Evolutionary conservation across 2,797 vertebrate species (phyloP).

Genomic region (Siniperca obscura): DNA sequence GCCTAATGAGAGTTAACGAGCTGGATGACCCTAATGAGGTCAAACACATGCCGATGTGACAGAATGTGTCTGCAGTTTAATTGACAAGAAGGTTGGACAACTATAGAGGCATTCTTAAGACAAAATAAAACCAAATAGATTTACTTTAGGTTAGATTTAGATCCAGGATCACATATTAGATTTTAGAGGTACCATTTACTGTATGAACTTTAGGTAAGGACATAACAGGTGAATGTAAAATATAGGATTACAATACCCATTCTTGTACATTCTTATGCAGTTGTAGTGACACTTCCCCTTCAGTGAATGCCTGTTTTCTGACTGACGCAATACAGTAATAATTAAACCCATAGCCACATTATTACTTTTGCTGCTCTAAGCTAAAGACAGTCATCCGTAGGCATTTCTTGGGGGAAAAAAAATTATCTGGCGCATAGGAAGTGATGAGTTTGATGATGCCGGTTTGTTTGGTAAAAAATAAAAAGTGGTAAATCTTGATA

Average conservation of each 20-base stretch:
- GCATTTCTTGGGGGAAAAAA: background rate
- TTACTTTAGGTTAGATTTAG: background rate
- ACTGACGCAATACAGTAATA: background rate
- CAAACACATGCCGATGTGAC: slow-evolving; percentile 45
- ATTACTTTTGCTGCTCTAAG: background rate
- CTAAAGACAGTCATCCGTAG: background rate
- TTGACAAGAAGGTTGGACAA: background rate
- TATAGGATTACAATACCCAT: background rate
- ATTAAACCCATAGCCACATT: background rate
- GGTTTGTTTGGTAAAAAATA: background rate
- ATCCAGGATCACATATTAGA: background rate
- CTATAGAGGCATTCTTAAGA: background rate
- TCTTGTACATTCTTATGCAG: background rate
- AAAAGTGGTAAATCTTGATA: background rate
- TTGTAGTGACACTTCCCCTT: background rate
- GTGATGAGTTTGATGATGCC: background rate
- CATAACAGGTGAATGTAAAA: background rate
- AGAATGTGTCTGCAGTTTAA: slow-evolving; percentile 37
- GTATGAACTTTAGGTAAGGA: background rate
- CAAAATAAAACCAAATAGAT: background rate
- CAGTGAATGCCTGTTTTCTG: background rate
- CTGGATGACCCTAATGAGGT: slow-evolving; percentile 44
- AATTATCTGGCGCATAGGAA: background rate
- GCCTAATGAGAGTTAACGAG: slow-evolving; percentile 63
- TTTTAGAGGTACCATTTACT: background rate